Evolutionary conservation across 1,140 invertebrate genomes (phyloP).

Genomic region (Choristoneura fumiferana): DNA sequence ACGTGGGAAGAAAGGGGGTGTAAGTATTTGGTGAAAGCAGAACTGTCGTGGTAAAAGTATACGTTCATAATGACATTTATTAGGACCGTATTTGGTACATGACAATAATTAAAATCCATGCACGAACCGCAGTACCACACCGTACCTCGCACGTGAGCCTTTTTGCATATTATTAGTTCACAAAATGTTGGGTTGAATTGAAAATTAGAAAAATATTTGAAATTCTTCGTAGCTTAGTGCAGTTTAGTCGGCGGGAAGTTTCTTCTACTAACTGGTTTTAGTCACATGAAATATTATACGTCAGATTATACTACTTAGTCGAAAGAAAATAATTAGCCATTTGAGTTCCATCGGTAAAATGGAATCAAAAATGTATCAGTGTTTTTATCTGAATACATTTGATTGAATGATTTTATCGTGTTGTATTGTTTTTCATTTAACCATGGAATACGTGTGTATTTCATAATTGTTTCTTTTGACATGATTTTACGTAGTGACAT

Average conservation of each 20-base stretch:
- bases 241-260: not conserved
- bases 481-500: no score
- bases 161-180: constrained; percentile 68
- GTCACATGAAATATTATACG: no score
- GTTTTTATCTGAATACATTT: no score
- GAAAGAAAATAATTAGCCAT: no score
- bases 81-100: constrained; percentile 74
- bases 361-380: no score
- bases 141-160: constrained; percentile 56
- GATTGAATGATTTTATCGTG: no score
- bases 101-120: constrained; percentile 76
- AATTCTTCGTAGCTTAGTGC: constrained; percentile 1
- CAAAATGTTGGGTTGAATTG: constrained; percentile 57
- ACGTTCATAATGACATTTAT: constrained; percentile 76
- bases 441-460: no score
- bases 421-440: no score
- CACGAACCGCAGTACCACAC: constrained; percentile 69
- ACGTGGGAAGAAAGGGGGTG: constrained; percentile 24
- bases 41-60: constrained; percentile 40
- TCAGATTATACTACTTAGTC: no score
- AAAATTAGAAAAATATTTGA: constrained; percentile 18
- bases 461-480: no score
- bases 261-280: no score
- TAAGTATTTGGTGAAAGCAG: constrained; percentile 12
- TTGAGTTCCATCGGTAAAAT: no score